phyloP scores from a whole-genome alignment of 2,888 invertebrate species.

The Drosophila prolongata region DNA sequence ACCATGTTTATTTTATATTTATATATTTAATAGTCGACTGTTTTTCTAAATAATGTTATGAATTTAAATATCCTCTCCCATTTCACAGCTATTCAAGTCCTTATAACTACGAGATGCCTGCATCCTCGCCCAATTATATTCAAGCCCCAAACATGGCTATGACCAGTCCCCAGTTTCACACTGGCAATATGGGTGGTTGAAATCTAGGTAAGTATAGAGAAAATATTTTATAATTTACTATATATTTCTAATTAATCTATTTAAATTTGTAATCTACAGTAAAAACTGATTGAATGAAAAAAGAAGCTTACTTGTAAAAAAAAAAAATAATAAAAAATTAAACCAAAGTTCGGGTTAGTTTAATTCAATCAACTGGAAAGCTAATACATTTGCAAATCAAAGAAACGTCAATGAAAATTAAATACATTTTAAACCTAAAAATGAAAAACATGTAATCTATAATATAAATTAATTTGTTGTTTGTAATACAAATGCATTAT shows the following conservation, averaged over 20 bases:
- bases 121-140: not conserved
- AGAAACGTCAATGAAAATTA: no score
- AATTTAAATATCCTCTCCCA: no score
- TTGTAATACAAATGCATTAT: no score
- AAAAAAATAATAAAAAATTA: not conserved
- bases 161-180: not conserved
- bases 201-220: not conserved
- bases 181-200: not conserved
- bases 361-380: no score
- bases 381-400: no score
- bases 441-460: no score
- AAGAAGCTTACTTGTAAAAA: not conserved
- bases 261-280: not conserved
- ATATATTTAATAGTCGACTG: no score
- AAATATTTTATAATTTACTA: not conserved
- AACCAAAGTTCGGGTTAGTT: not conserved
- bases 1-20: no score
- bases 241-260: not conserved
- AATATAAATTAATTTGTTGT: no score
- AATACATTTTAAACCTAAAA: no score
- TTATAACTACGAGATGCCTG: conserved; percentile 22
- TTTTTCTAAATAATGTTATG: no score
- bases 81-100: conserved; percentile 24
- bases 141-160: not conserved
- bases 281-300: no score